Evolutionary conservation across 1,140 invertebrate species (phyloP), one percentile per base, ranked within the genome.

Genomic region (Anastrepha obliqua): DNA sequence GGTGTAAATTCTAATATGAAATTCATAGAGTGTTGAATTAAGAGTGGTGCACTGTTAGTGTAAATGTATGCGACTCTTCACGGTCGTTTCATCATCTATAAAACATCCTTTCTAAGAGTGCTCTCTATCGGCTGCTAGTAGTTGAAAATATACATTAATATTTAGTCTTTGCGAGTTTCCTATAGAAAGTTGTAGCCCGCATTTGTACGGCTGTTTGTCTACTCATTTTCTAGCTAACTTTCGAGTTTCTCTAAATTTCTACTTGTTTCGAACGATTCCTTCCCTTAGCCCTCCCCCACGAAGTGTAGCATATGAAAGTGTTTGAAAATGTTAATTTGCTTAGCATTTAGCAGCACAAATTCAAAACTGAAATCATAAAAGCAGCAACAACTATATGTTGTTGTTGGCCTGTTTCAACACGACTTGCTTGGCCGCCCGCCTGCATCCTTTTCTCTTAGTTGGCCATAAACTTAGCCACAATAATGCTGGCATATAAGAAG

Each of bases 321-420:
- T 67, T 67, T 39, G 64, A 67, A 67, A 67, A 20, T 64, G n/a
- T 20, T 64, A 64, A 64, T 67, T 67, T 67, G n/a, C 64, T 67
- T 67, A 29, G 11, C 64, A 67, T 67, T 67, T 67, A 67, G 29
- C 7, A 39, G 29, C 64, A 29, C 64, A 67, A 67, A 67, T 67
- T n/a, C 64, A 29, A 39, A 67, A 67, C 64, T 67, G 20, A 20
- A 67, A 67, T 39, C 39, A 20, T 67, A 39, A 39, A n/a, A 67
- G 13, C 64, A 67, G 29, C 64, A 67, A 67, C 51, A 55, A 55
- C 51, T 8, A 55, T 55, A 11, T 39, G 64, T 29, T 13, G 11
- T 29, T 8, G 51, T 11, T 55, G 64, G 11, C 29, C 11, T 11
- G 64, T 8, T 11, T 11, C 8, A 13, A 67, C 39, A 64, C 9